Conservation (phyloP, 2,797 vertebrate genomes). For the Poecile montanus region DNA sequence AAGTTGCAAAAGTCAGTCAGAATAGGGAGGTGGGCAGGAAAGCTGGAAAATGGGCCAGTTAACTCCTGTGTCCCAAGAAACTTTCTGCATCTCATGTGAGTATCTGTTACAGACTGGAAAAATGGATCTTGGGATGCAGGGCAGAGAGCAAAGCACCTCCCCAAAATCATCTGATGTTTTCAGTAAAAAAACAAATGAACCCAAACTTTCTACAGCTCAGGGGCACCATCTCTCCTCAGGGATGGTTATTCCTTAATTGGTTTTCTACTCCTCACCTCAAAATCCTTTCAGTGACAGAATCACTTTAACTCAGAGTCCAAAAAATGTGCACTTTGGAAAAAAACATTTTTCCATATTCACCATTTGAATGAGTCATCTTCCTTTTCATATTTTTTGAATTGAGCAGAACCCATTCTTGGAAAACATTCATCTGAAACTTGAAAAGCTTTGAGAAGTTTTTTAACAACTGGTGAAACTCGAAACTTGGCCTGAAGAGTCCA, state of each 20-base stretch:
- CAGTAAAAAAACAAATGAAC: neutral
- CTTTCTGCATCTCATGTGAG: neutral
- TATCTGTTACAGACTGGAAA: neutral
- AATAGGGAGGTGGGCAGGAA: neutral
- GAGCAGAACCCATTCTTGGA: neutral
- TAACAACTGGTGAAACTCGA: neutral
- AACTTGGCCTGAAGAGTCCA: neutral
- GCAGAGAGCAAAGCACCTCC: neutral
- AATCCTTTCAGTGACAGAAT: neutral
- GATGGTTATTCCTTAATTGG: neutral
- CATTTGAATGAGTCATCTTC: neutral
- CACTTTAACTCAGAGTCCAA: neutral
- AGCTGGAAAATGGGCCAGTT: neutral
- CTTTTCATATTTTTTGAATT: neutral
- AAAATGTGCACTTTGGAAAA: conserved; percentile 3
- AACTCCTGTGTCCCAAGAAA: neutral
- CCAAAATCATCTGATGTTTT: neutral
- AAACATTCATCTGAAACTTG: neutral
- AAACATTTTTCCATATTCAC: neutral
- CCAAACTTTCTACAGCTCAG: neutral
- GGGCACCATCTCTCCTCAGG: neutral
- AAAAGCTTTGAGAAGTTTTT: neutral
- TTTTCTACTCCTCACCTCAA: conserved; percentile 1
- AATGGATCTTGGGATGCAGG: neutral
- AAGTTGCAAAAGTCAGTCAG: conserved; percentile 12